Conservation (phyloP, 1,140 invertebrate species). For the Nephotettix cincticeps region DNA sequence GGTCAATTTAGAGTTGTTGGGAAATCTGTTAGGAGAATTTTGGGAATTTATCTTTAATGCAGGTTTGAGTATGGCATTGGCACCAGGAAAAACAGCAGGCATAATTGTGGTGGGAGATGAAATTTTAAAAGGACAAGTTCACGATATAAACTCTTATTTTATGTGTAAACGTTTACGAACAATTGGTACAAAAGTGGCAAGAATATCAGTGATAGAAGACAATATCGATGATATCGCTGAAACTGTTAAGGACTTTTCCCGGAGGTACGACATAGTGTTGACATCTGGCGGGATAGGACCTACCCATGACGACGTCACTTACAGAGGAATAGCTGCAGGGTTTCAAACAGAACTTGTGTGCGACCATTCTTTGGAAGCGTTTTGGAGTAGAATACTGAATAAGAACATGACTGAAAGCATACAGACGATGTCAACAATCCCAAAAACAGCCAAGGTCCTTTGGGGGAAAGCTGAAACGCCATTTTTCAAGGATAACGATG, state of each 20-base stretch:
- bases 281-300: constrained; percentile 81
- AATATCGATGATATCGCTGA: constrained; percentile 64
- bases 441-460: constrained; percentile 29
- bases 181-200: constrained; percentile 64
- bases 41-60: too few species aligned
- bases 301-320: constrained; percentile 85
- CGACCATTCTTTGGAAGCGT: constrained; percentile 59
- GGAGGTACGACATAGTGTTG: constrained; percentile 62
- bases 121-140: constrained; percentile 77
- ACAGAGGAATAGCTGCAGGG: constrained; percentile 72
- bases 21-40: neutral
- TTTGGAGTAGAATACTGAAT: constrained; percentile 54
- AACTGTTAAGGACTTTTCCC: constrained; percentile 66
- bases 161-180: constrained; percentile 63
- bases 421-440: constrained; percentile 32
- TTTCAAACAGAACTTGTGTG: constrained; percentile 60
- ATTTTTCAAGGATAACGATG: neutral
- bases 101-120: constrained; percentile 79
- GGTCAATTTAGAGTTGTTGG: too few species aligned
- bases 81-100: constrained; percentile 43
- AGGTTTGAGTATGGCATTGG: too few species aligned
- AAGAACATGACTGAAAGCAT: constrained; percentile 24
- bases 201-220: constrained; percentile 73
- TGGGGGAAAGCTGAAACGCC: constrained; percentile 7
- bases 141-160: constrained; percentile 73